Percentiles rank a stretch among this genome's conserved stretches.
phyloP scores from a whole-genome alignment of 2,113 vertebrate genomes.

The Morone chrysops region DNA sequence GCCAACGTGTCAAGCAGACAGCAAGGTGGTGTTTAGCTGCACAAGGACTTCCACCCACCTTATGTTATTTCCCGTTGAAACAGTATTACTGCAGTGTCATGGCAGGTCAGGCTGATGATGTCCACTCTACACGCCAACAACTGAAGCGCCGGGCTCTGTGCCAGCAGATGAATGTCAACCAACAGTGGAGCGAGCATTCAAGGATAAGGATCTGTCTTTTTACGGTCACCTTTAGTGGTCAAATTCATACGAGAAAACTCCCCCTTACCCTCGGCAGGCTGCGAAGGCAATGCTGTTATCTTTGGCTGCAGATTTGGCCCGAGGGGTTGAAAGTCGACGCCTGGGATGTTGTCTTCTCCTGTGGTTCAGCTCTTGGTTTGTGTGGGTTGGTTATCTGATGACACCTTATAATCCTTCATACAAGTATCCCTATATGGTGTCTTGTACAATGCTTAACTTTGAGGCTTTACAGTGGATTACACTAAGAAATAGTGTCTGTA shows the following conservation, averaged over 20 bases:
- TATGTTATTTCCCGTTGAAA: slow-evolving; percentile 46
- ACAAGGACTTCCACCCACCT: slow-evolving; percentile 62
- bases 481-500: slow-evolving; percentile 47
- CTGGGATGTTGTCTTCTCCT: slow-evolving; percentile 64
- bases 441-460: slow-evolving; percentile 59
- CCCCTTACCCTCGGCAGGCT: slow-evolving; percentile 26
- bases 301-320: slow-evolving; percentile 64
- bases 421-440: slow-evolving; percentile 49
- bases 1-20: slow-evolving; percentile 54
- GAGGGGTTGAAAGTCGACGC: slow-evolving; percentile 38
- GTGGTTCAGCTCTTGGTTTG: slow-evolving; percentile 52
- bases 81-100: slow-evolving; percentile 48
- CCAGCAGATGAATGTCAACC: slow-evolving; percentile 58
- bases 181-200: slow-evolving; percentile 10
- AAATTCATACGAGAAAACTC: slow-evolving; percentile 34
- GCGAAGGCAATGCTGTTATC: slow-evolving; percentile 56
- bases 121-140: slow-evolving; percentile 45
- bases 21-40: slow-evolving; percentile 62
- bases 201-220: slow-evolving; percentile 63
- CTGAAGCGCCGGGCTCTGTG: slow-evolving; percentile 22
- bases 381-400: slow-evolving; percentile 73
- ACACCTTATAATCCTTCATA: slow-evolving; percentile 68
- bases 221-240: slow-evolving; percentile 41
- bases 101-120: slow-evolving; percentile 39
- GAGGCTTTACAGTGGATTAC: slow-evolving; percentile 71